Evolutionary conservation across 2,113 vertebrate genomes (phyloP), one percentile per base, ranked within the genome.

Genomic region (human): DNA sequence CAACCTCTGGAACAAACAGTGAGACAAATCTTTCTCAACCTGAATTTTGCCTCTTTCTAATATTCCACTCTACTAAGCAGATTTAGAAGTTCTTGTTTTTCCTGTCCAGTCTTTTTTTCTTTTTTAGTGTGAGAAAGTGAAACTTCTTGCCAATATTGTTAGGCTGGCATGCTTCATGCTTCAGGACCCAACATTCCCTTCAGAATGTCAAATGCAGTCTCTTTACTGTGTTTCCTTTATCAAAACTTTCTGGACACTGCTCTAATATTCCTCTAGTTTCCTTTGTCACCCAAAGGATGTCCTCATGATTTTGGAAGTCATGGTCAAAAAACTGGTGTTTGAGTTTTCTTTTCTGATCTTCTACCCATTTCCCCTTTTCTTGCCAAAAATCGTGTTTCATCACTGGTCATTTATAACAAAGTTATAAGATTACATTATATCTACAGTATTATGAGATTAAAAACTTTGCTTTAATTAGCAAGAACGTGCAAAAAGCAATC

Each of bases 401-500:
- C 57, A 57, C 8, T 95, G 64, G 76, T 75, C 88, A 35, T 59
- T 64, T 92, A 0, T 64, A 79, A 79, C 11, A 30, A 30, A 52
- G 4, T 1, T 68, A 40, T 43, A 61, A 66, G 82, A 12, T 86
- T 79, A 61, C 5, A 85, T 96, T 81, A n/a, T 52, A 81, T 61
- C 40, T 79, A 89, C 4, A 85, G 32, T 27, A 3, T 59, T 35
- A 7, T 45, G 80, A 97, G 94, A 50, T 16, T 0, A 22, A 61
- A 59, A 57, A 25, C 72, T 45, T 80, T 93, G 57, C 97, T 93
- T 90, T 96, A 94, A 94, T 97, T 95, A 97, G 55, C 40, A 93
- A 96, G 97, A 92, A 66, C 73, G 12, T 94, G 59, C 97, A 93
- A 81, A 20, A 90, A 86, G 38, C 96, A 96, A 40, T 95, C 48